Evolutionary conservation across 2,113 vertebrate species (phyloP).

Genomic region (Phyllostomus hastatus): DNA sequence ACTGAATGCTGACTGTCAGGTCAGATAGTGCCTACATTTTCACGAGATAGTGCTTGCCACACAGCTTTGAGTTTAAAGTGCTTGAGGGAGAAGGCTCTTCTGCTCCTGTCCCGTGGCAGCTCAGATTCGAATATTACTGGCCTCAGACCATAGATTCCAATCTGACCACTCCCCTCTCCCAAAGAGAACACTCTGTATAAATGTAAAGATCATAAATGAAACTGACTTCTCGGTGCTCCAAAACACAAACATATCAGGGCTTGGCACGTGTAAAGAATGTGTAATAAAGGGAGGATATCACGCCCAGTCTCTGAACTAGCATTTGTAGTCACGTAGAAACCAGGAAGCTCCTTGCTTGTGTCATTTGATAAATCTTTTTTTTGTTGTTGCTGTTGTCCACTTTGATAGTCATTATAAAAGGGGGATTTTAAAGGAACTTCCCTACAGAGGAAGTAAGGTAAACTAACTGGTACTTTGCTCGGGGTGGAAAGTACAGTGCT

Average conservation of each 20-base stretch:
- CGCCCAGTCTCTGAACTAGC: background rate
- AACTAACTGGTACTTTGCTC: background rate
- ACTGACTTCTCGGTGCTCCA: background rate
- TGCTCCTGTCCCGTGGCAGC: background rate
- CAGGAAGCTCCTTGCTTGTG: background rate
- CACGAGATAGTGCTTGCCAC: background rate
- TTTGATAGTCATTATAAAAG: background rate
- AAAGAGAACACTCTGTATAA: background rate
- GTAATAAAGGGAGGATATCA: background rate
- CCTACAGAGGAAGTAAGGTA: constrained; percentile 27
- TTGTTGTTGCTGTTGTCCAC: background rate
- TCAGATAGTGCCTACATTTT: background rate
- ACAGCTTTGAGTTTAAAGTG: background rate
- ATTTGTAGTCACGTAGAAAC: background rate
- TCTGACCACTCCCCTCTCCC: background rate
- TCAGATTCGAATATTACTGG: background rate
- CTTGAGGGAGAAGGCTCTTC: background rate
- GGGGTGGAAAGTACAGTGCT: background rate
- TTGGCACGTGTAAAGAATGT: background rate
- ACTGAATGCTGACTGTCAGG: background rate
- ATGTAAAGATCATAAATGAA: background rate
- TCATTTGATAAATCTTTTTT: background rate
- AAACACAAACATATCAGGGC: background rate
- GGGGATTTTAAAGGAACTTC: constrained; percentile 56
- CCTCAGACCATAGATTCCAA: background rate